Evolutionary conservation across 1,140 invertebrate species (phyloP).

Genomic region (Musca domestica): DNA sequence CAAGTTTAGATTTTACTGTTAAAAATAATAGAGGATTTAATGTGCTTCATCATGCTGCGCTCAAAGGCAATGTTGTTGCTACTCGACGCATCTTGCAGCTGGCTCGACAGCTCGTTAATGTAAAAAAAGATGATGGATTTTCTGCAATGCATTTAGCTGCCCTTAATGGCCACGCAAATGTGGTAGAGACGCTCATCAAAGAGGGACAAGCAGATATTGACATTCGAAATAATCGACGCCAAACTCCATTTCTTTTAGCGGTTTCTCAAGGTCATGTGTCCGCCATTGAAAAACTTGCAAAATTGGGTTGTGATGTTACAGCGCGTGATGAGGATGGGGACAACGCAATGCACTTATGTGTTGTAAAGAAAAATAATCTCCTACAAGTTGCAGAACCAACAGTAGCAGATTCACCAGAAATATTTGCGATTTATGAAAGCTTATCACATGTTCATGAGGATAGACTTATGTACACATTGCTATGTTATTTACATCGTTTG

Average conservation of each 20-base stretch:
- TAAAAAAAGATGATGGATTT: conserved; percentile 89
- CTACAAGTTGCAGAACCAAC: conserved; percentile 52
- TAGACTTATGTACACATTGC: conserved; percentile 63
- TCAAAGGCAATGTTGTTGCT: conserved; percentile 84
- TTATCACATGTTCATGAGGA: conserved; percentile 52
- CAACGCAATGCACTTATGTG: conserved; percentile 77
- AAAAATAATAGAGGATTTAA: conserved; percentile 88
- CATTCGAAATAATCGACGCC: conserved; percentile 78
- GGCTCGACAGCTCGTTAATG: conserved; percentile 75
- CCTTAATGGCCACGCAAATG: conserved; percentile 80
- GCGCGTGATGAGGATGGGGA: conserved; percentile 84
- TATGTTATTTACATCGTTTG: conserved; percentile 68
- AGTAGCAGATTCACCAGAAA: conserved; percentile 55
- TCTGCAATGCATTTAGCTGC: conserved; percentile 81
- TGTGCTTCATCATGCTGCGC: conserved; percentile 82
- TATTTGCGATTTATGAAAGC: conserved; percentile 55
- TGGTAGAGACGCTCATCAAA: conserved; percentile 62
- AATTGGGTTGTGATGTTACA: conserved; percentile 68
- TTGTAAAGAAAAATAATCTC: conserved; percentile 65
- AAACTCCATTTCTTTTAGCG: conserved; percentile 79
- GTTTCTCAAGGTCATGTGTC: conserved; percentile 79
- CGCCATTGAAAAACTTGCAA: conserved; percentile 76
- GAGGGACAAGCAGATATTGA: conserved; percentile 75
- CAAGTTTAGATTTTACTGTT: conserved; percentile 70
- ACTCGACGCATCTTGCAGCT: conserved; percentile 68